phyloP scores from a whole-genome alignment of 2,113 vertebrate genomes.

The Dissostichus mawsoni region DNA sequence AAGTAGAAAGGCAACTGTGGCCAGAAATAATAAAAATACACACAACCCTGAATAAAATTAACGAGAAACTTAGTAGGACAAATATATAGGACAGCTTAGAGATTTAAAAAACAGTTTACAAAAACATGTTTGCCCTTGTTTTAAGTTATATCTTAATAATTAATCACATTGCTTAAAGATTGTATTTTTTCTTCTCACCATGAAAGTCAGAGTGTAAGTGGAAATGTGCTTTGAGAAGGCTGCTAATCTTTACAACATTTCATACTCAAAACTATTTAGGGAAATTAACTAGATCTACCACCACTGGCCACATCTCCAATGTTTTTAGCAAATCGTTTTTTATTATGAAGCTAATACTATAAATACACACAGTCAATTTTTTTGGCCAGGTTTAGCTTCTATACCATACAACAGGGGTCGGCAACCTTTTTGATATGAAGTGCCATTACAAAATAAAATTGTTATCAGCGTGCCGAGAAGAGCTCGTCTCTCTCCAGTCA shows the following conservation, averaged over 20 bases:
- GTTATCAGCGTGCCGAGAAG: no score
- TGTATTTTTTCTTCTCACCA: slow-evolving; percentile 5
- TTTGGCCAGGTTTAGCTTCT: slow-evolving; percentile 17
- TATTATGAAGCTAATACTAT: neutral
- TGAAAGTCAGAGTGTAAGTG: no score
- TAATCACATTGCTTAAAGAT: neutral
- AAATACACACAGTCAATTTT: slow-evolving; percentile 9
- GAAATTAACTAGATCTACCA: neutral
- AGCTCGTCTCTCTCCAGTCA: no score
- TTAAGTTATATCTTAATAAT: neutral
- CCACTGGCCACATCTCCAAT: neutral
- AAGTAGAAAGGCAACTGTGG: slow-evolving; percentile 10
- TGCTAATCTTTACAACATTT: neutral
- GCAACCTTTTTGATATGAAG: no score
- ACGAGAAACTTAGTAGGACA: neutral
- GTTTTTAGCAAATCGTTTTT: neutral
- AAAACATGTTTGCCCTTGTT: neutral
- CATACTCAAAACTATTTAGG: neutral
- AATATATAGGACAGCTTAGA: neutral
- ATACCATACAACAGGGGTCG: neutral
- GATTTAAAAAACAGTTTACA: neutral
- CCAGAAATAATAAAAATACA: slow-evolving; percentile 15
- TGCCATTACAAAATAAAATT: no score
- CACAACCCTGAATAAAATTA: slow-evolving; percentile 22
- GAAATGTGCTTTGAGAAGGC: no score